Conservation (phyloP, 92 coral and sea anemone species). For the Blastomussa wellsi region DNA sequence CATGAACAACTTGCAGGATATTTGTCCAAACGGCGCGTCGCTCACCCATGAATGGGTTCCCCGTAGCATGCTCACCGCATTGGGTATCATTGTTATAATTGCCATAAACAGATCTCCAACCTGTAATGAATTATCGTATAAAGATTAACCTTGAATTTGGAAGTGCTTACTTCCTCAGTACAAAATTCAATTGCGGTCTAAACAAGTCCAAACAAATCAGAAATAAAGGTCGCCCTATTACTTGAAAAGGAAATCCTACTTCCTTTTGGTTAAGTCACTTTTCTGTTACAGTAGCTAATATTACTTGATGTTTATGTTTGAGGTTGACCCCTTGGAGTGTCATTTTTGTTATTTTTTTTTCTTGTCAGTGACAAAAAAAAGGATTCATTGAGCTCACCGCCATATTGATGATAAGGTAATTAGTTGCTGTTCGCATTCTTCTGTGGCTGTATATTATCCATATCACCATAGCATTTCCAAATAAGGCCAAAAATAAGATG, state of each 20-base stretch:
- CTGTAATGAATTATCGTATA: background rate
- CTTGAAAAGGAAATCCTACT: too few relatives aligned
- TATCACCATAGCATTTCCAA: constrained; percentile 58
- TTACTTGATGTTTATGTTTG: too few relatives aligned
- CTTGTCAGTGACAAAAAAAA: background rate
- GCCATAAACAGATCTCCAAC: constrained; percentile 71
- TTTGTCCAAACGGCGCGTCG: constrained; percentile 47
- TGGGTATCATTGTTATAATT: constrained; percentile 49
- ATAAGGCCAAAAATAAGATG: constrained; percentile 52
- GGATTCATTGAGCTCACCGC: constrained; percentile 38
- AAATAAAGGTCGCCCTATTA: too few relatives aligned
- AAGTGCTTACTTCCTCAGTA: too few relatives aligned
- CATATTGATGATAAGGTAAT: constrained; percentile 69
- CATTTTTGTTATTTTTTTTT: background rate
- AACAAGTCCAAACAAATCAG: too few relatives aligned
- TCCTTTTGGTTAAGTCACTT: too few relatives aligned
- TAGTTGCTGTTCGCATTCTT: constrained; percentile 63
- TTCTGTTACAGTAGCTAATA: too few relatives aligned
- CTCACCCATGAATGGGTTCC: constrained; percentile 17
- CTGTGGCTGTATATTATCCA: constrained; percentile 58
- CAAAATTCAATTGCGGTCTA: too few relatives aligned
- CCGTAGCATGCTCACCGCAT: constrained; percentile 28
- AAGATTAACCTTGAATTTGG: too few relatives aligned
- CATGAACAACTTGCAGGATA: constrained; percentile 48
- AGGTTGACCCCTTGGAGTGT: background rate